These are phyloP conservation scores for Hyposmocoma kahamanoa DNA, from an alignment of 1,140 invertebrate genomes.

Conservation along the genomic window DNA sequence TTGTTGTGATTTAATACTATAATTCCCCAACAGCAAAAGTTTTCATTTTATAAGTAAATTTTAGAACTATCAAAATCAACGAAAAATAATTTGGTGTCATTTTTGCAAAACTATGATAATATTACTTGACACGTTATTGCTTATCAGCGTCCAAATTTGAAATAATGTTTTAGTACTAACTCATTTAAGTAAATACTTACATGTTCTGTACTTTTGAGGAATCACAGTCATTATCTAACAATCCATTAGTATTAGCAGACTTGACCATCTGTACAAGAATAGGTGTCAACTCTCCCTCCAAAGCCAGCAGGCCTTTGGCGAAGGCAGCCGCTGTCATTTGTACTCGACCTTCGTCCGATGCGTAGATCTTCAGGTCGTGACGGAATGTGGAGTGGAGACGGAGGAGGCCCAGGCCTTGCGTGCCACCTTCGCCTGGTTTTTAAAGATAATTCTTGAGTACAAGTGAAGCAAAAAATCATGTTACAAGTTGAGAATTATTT, in stretches of 20 bases:
- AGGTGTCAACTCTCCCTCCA: constrained; percentile 98
- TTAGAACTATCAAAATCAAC: too few relatives aligned
- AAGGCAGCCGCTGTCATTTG: constrained; percentile 99
- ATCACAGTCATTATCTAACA: constrained; percentile 98
- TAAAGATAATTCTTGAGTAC: too few relatives aligned
- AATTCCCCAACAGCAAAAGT: too few relatives aligned
- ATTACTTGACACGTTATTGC: too few relatives aligned
- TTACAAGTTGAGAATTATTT: too few relatives aligned
- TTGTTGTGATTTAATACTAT: too few relatives aligned
- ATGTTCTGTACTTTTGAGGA: constrained; percentile 96
- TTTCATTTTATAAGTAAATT: too few relatives aligned
- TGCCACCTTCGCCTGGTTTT: constrained; percentile 89
- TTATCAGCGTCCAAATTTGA: too few relatives aligned
- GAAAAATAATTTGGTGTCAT: too few relatives aligned
- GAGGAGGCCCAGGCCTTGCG: constrained; percentile 93
- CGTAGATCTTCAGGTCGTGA: constrained; percentile 99
- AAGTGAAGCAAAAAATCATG: too few relatives aligned
- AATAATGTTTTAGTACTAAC: not conserved
- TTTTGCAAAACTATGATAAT: too few relatives aligned
- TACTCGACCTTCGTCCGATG: constrained; percentile 98
- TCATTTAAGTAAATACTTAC: constrained; percentile 82
- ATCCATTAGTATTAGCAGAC: constrained; percentile 98
- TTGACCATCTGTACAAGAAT: constrained; percentile 99
- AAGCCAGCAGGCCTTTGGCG: constrained; percentile 96
- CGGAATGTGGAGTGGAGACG: constrained; percentile 98